Evolutionary conservation across 2,888 invertebrate genomes (phyloP).

Genomic region (Acanthosoma haemorrhoidale): DNA sequence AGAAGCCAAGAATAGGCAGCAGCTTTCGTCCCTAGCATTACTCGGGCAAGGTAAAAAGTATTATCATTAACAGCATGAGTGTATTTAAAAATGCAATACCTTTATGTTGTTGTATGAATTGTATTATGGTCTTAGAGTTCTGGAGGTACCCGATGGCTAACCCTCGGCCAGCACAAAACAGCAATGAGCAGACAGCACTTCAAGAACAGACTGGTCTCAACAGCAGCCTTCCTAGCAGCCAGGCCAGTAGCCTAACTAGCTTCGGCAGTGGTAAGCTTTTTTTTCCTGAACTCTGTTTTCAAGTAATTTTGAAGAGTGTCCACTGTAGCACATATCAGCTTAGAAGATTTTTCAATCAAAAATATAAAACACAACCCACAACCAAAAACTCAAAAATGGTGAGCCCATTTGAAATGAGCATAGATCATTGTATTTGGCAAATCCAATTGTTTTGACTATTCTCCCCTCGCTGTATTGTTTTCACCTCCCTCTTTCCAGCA

Average conservation of each 20-base stretch:
- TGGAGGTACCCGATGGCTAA: slow-evolving; percentile 67
- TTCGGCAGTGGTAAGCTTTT: slow-evolving; percentile 55
- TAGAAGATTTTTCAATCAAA: no score
- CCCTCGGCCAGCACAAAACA: slow-evolving; percentile 54
- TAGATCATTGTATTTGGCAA: no score
- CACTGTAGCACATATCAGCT: no score
- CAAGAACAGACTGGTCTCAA: slow-evolving; percentile 47
- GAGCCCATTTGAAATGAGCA: no score
- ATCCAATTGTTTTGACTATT: no score
- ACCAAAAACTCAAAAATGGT: no score
- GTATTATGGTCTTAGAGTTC: slow-evolving; percentile 42
- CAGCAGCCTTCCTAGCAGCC: slow-evolving; percentile 45
- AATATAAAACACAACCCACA: no score
- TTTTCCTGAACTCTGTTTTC: no score
- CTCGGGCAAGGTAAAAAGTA: slow-evolving; percentile 61
- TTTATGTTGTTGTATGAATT: neutral
- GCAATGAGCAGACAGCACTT: slow-evolving; percentile 49
- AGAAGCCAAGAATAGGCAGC: slow-evolving; percentile 83
- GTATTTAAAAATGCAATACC: neutral
- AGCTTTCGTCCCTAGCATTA: slow-evolving; percentile 81
- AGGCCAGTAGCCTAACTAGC: slow-evolving; percentile 68
- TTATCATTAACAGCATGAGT: neutral
- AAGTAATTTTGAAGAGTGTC: no score
- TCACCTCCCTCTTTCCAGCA: no score
- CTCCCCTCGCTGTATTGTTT: no score